Conservation (phyloP, 2,888 invertebrate species). For the Pyralis farinalis region DNA sequence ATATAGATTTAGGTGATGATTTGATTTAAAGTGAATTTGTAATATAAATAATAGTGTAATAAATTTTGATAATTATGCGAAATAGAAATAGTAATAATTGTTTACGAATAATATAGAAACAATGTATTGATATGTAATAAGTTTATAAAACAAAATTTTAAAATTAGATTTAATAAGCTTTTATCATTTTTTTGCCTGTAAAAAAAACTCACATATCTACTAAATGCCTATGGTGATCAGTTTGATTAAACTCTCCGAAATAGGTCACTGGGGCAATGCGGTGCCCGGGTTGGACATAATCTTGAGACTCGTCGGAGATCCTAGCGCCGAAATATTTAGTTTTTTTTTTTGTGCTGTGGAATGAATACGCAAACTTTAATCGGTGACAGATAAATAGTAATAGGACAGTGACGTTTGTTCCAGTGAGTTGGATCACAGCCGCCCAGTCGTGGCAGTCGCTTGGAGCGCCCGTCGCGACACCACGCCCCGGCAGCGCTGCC, state of each 20-base stretch:
- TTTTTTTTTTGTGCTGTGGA: background rate
- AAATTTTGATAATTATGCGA: too few relatives aligned
- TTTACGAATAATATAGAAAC: too few relatives aligned
- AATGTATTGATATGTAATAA: too few relatives aligned
- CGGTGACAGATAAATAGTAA: conserved; percentile 16
- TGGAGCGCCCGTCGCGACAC: conserved; percentile 52
- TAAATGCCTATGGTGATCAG: too few relatives aligned
- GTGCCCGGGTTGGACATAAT: conserved; percentile 18
- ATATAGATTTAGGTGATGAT: too few relatives aligned
- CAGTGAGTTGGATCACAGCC: conserved; percentile 36
- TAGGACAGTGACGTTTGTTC: conserved; percentile 28
- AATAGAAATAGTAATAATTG: too few relatives aligned
- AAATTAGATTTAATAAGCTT: too few relatives aligned
- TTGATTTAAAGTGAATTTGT: too few relatives aligned
- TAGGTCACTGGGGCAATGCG: conserved; percentile 45
- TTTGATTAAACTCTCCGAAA: conserved; percentile 19
- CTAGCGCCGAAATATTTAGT: background rate
- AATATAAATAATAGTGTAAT: too few relatives aligned
- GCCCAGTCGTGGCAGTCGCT: conserved; percentile 52
- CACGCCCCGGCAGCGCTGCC: conserved; percentile 43
- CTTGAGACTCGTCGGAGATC: background rate
- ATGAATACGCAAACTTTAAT: conserved; percentile 6
- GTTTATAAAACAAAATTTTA: too few relatives aligned
- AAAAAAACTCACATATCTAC: too few relatives aligned
- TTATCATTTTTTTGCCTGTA: too few relatives aligned